phyloP scores from a whole-genome alignment of 2,888 invertebrate species.

The Drosophila robusta region DNA sequence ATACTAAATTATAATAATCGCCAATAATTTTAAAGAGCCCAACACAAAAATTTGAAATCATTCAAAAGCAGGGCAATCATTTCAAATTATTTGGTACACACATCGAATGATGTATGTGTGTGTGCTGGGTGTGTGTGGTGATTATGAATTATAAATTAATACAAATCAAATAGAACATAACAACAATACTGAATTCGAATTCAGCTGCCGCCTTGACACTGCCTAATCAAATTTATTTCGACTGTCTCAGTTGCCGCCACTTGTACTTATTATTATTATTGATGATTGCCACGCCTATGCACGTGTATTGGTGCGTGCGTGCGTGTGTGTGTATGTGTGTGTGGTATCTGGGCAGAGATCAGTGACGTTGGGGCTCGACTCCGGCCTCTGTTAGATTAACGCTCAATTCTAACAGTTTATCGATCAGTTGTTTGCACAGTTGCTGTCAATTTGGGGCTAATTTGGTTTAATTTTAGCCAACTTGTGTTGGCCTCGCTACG shows the following conservation, averaged over 20 bases:
- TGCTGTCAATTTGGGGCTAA: constrained; percentile 44
- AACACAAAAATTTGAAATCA: constrained; percentile 29
- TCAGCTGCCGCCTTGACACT: constrained; percentile 59
- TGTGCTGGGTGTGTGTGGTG: constrained; percentile 28
- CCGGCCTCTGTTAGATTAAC: constrained; percentile 3
- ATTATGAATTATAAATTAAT: constrained; percentile 53
- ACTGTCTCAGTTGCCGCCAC: constrained; percentile 24
- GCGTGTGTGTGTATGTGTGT: constrained; percentile 13
- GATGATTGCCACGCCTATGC: constrained; percentile 47
- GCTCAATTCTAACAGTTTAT: constrained; percentile 34
- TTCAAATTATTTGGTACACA: constrained; percentile 17
- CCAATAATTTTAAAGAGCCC: constrained; percentile 52
- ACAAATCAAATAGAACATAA: constrained; percentile 45
- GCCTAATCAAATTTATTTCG: constrained; percentile 51
- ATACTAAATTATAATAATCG: constrained; percentile 70
- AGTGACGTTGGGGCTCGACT: constrained; percentile 15
- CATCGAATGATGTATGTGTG: not conserved
- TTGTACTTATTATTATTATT: constrained; percentile 45
- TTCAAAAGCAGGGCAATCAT: constrained; percentile 26
- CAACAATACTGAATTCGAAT: constrained; percentile 36
- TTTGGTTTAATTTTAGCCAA: constrained; percentile 63
- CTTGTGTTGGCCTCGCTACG: constrained; percentile 48
- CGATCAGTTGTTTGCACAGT: constrained; percentile 70
- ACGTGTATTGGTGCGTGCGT: constrained; percentile 3
- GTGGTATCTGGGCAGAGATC: constrained; percentile 42